Evolutionary conservation across 2,113 vertebrate genomes (phyloP).

Genomic region (Pelecanus crispus): DNA sequence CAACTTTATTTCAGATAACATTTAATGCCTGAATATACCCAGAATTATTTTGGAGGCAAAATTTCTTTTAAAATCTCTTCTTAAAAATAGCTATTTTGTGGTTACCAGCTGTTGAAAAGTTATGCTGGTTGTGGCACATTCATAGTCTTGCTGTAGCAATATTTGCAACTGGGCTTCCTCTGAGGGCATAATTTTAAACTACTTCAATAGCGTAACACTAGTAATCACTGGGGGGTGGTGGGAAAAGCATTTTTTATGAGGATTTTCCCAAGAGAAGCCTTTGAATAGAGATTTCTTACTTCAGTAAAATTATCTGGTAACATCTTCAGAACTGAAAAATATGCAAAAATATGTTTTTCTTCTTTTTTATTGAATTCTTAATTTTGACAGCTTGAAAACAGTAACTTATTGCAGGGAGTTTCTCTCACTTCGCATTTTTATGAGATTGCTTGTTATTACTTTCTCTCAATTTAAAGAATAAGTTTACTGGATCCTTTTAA

Average conservation of each 20-base stretch:
- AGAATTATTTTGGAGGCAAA: neutral
- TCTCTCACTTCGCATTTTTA: neutral
- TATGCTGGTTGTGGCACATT: neutral
- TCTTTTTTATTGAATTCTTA: neutral
- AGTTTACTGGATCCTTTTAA: neutral
- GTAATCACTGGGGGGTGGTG: neutral
- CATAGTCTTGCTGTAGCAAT: neutral
- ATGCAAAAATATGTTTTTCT: neutral
- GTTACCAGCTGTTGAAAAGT: neutral
- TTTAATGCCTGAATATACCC: neutral
- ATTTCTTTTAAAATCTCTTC: neutral
- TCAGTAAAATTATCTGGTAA: neutral
- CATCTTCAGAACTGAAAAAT: neutral
- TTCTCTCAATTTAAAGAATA: neutral
- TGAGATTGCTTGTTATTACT: neutral
- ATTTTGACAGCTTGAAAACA: neutral
- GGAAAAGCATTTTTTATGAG: neutral
- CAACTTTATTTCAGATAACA: neutral
- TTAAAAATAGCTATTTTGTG: neutral
- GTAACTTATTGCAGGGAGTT: neutral
- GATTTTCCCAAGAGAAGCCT: neutral
- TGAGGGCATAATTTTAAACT: neutral
- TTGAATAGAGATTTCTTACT: neutral
- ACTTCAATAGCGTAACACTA: neutral
- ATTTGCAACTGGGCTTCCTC: neutral